Evolutionary conservation across 2,113 vertebrate species (phyloP), one percentile per base, ranked within the genome.

Genomic region (Porphyrio hochstetteri): DNA sequence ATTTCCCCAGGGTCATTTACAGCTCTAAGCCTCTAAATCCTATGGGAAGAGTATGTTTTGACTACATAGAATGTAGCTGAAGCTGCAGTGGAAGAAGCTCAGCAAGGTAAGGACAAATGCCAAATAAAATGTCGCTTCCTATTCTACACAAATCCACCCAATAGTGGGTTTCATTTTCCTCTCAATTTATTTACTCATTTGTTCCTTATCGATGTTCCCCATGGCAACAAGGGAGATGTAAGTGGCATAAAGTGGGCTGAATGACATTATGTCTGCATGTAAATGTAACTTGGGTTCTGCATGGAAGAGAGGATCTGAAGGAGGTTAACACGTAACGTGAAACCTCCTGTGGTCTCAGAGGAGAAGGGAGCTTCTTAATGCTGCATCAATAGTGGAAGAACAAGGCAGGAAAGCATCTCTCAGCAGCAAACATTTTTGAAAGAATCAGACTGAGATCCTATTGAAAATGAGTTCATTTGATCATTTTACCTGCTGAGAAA

Each of bases 101-200:
- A 52, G 64, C 42, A 36, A 75, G 61, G 79, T 88, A 79, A 90
- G 72, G 69, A 81, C 68, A 94, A 96, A 92, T 61, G 69, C 27
- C 72, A 92, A 56, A 35, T 23, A 65, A 94, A 93, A 83, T 83
- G 71, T 90, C 71, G 74, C 87, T 69, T 75, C 75, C 63, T 76
- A 2, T 82, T 59, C 90, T 50, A 79, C 53, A 52, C 60, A 78
- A 90, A 94, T 36, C 88, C 61, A 60, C 24, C 7, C 6, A 86
- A 72, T 3, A 64, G 38, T 3, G 27, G 42, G 46, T 93, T 84
- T 76, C 80, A 64, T 31, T 40, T 68, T 86, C 15, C 6, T 89
- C 80, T 90, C 80, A 84, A 64, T 95, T 83, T 77, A 83, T 94
- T 96, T 94, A 93, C 83, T 96, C 90, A 90, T 81, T 94, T 79